A percentile compares a stretch with the other conserved stretches of the same genome.
phyloP scores from a whole-genome alignment of 2,113 vertebrate species.

The Lethenteron reissneri region DNA sequence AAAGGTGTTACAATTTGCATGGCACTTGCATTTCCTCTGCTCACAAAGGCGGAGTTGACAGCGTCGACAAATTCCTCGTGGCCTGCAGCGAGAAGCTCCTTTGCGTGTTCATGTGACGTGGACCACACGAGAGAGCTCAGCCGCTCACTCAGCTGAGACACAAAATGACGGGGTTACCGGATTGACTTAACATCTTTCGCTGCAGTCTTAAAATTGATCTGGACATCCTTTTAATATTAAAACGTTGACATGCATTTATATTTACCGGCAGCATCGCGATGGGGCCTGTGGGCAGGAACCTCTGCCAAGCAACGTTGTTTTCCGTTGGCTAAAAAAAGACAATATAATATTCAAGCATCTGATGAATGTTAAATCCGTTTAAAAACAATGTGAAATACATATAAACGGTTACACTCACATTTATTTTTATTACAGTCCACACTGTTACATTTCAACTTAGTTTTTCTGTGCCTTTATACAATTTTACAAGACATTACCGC shows the following conservation, averaged over 20 bases:
- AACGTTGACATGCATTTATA: background rate
- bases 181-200: too few species aligned
- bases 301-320: conserved; percentile 92
- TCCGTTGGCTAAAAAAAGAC: conserved; percentile 44
- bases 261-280: conserved; percentile 81
- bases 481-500: too few species aligned
- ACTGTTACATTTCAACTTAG: too few species aligned
- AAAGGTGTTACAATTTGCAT: background rate
- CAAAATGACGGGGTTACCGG: too few species aligned
- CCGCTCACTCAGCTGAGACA: conserved; percentile 51
- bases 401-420: too few species aligned
- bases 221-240: too few species aligned
- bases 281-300: conserved; percentile 80
- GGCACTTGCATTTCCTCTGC: conserved; percentile 15
- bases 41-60: conserved; percentile 87
- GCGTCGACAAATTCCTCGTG: conserved; percentile 78
- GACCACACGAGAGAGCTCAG: conserved; percentile 89
- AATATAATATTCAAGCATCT: too few species aligned
- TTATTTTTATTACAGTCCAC: too few species aligned
- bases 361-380: too few species aligned
- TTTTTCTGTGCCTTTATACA: too few species aligned
- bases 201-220: too few species aligned
- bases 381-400: too few species aligned
- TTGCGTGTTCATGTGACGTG: conserved; percentile 54
- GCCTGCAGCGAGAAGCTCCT: conserved; percentile 48